Percentiles rank a stretch among this genome's conserved stretches.
These are phyloP conservation scores for Natrix natrix DNA, from an alignment of 2,797 vertebrate species.

Conservation along the genomic window DNA sequence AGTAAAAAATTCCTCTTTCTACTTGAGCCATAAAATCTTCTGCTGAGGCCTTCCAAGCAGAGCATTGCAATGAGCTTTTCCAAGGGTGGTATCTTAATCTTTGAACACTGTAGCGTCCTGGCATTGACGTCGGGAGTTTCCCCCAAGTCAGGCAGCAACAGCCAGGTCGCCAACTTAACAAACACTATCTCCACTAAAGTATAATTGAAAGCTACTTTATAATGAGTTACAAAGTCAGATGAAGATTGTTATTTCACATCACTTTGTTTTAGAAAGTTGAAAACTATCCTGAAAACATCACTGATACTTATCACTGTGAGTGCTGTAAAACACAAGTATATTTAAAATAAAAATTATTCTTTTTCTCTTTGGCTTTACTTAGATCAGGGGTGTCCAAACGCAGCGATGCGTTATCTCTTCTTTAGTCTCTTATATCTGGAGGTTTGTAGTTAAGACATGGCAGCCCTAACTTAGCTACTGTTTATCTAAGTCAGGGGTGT, in stretches of 20 bases:
- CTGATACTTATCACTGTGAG: not conserved
- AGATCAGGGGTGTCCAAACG: no score
- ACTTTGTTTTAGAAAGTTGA: not conserved
- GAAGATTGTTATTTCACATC: not conserved
- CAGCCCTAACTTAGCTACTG: no score
- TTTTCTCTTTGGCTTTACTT: not conserved
- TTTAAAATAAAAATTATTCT: not conserved
- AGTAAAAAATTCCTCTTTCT: not conserved
- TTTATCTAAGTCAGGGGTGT: no score
- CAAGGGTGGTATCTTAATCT: not conserved
- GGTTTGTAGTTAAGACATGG: no score
- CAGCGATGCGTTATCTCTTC: no score
- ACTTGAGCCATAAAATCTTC: not conserved
- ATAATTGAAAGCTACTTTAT: not conserved
- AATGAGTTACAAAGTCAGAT: not conserved
- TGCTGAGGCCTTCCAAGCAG: not conserved
- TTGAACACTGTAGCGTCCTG: no score
- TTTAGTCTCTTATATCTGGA: no score
- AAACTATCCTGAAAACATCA: not conserved
- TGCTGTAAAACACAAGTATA: not conserved
- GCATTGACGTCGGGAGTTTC: no score
- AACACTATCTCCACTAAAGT: not conserved
- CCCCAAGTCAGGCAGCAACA: no score
- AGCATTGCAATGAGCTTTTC: not conserved
- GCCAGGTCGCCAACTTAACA: no score